These are phyloP conservation scores for Dexiosoma caninum DNA, from an alignment of 2,888 invertebrate genomes.

Conservation along the genomic window DNA sequence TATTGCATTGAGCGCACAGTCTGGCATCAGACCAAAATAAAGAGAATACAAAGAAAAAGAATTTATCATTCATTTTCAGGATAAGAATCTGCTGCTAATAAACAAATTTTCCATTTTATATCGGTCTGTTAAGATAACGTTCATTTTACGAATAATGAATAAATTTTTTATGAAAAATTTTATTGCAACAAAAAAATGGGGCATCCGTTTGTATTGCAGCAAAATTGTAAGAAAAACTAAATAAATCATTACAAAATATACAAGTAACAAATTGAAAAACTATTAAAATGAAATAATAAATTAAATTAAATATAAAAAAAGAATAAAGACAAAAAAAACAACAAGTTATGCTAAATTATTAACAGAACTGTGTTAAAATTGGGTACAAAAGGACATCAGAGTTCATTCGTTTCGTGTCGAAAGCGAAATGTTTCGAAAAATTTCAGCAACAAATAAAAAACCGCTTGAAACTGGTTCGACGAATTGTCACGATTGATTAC, in stretches of 20 bases:
- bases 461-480: background rate
- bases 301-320: conserved; percentile 56
- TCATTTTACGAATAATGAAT: conserved; percentile 65
- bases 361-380: conserved; percentile 45
- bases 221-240: conserved; percentile 17
- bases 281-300: conserved; percentile 57
- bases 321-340: conserved; percentile 29
- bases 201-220: conserved; percentile 21
- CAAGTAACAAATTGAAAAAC: background rate
- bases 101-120: conserved; percentile 55
- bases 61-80: conserved; percentile 51
- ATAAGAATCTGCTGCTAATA: conserved; percentile 62
- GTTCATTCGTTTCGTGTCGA: conserved; percentile 43
- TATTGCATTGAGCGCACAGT: conserved; percentile 18
- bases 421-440: conserved; percentile 18
- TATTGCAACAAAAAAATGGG: conserved; percentile 37
- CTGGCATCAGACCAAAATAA: conserved; percentile 8
- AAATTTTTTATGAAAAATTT: conserved; percentile 63
- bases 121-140: conserved; percentile 43
- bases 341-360: conserved; percentile 56
- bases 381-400: conserved; percentile 57
- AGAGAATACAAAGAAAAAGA: background rate
- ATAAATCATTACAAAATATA: conserved; percentile 6
- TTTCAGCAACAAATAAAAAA: background rate
- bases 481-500: background rate